Percentiles rank a stretch among this genome's conserved stretches.
These are phyloP conservation scores for Neosilurus mollespiculum DNA, from an alignment of 2,797 vertebrate species.

Conservation along the genomic window DNA sequence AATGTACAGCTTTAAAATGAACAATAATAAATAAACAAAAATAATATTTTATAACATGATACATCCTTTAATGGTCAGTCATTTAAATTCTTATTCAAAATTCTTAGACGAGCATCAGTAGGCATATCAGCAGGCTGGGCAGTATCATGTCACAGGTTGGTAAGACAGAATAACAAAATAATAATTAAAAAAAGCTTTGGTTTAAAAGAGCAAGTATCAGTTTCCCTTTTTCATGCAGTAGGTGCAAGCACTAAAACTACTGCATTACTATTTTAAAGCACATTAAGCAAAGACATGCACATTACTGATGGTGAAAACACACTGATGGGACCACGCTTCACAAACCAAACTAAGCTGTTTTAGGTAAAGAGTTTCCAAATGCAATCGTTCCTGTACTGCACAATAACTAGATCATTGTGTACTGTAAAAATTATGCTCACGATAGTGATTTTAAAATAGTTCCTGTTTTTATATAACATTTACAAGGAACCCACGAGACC, in stretches of 20 bases:
- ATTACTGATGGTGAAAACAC: slow-evolving; percentile 23
- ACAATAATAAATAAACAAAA: background rate
- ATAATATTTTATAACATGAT: slow-evolving; percentile 19
- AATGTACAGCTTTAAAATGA: background rate
- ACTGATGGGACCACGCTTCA: slow-evolving; percentile 5
- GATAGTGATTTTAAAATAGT: background rate
- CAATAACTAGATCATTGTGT: background rate
- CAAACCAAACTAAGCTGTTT: slow-evolving; percentile 20
- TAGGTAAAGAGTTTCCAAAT: background rate
- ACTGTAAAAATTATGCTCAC: background rate
- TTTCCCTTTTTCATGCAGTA: slow-evolving; percentile 62
- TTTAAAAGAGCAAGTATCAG: slow-evolving; percentile 40
- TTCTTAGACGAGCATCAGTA: slow-evolving; percentile 58
- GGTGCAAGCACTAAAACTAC: slow-evolving; percentile 40
- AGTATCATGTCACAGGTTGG: slow-evolving; percentile 48
- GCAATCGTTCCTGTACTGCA: background rate
- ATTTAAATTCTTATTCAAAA: slow-evolving; percentile 73
- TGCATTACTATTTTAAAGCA: slow-evolving; percentile 51
- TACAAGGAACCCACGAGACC: background rate
- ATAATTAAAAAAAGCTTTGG: slow-evolving; percentile 56
- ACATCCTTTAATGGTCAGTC: slow-evolving; percentile 44
- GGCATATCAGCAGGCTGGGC: slow-evolving; percentile 59
- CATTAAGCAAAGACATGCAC: slow-evolving; percentile 55
- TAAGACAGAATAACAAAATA: background rate
- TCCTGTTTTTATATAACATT: background rate